Base-by-base conservation (phyloP, 2,113 vertebrate genomes). In the Pogonocichla stellata region DNA sequence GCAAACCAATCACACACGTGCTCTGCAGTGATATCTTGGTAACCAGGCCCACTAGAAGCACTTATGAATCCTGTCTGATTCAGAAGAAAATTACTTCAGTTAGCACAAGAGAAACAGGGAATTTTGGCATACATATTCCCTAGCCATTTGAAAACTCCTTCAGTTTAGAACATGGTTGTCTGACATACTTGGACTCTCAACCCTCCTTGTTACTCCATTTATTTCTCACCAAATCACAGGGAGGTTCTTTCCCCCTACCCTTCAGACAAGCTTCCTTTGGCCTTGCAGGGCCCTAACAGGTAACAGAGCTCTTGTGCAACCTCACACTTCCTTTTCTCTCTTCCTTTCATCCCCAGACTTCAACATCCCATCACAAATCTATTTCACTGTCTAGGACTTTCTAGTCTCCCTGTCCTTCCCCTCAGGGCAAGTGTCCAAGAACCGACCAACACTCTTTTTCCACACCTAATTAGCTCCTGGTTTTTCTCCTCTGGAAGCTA, bases 1-100 rank as follows among this genome's bases (percentile, higher is more conserved):
- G 79, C 11, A 20, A 86, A 31, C 19, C 48, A 36, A 50, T 16
- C 36, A n/a, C 1, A 1, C 0, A 10, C 2, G 2, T 6, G 36
- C 73, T 56, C 73, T 69, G 60, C 78, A 23, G 56, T 25, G 24
- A 58, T 12, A 36, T 28, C 65, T 38, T 19, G 17, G 31, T 9
- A 31, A 45, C 42, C 73, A 66, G 45, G 70, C 23, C 31, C 73
- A 64, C 22, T 14, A 28, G 53, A 54, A 42, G 33, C 62, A 25
- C 26, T 42, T 33, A 43, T 0, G 0, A 78, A 86, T 6, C 56
- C 57, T 24, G 19, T 14, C 25, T 4, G 4, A n/a, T 77, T 77
- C 40, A 53, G 45, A 75, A 73, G 38, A n/a, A 40, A 47, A 12
- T 4, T 0, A 42, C 53, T 60, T 24, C 17, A 56, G 18, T 43